Evolutionary conservation across 2,797 vertebrate genomes (phyloP).

Genomic region (Psittacula derbiana): DNA sequence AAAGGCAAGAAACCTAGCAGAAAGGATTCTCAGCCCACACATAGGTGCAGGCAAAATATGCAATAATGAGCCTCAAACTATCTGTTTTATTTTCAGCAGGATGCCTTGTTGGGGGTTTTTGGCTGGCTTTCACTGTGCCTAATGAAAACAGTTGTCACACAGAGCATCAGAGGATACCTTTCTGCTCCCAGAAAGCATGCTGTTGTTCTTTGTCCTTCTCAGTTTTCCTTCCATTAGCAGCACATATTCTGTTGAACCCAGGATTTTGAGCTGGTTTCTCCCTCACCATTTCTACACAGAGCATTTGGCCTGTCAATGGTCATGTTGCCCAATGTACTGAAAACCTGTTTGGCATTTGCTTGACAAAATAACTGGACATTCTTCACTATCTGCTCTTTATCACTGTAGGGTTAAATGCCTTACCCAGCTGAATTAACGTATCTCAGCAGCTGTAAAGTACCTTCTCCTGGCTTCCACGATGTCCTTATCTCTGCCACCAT

Average conservation of each 20-base stretch:
- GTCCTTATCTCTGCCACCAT: neutral
- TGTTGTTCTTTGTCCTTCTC: neutral
- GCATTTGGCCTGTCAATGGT: neutral
- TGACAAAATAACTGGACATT: neutral
- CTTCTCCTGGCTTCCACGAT: neutral
- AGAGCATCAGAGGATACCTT: neutral
- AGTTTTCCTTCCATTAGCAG: neutral
- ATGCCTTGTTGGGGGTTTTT: neutral
- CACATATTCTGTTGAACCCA: neutral
- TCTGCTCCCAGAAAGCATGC: neutral
- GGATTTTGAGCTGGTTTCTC: neutral
- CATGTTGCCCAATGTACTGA: neutral
- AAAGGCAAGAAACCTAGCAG: neutral
- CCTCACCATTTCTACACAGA: neutral
- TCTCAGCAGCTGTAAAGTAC: neutral
- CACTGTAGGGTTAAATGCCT: neutral
- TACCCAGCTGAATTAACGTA: neutral
- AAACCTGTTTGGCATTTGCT: neutral
- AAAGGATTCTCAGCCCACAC: conserved; percentile 3
- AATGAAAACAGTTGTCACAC: neutral
- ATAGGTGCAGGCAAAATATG: neutral
- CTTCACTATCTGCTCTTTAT: neutral
- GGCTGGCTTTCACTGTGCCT: neutral
- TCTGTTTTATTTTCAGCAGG: neutral
- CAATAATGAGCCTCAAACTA: neutral